Evolutionary conservation across 2,888 invertebrate species (phyloP).

Genomic region (Meloe dianella): DNA sequence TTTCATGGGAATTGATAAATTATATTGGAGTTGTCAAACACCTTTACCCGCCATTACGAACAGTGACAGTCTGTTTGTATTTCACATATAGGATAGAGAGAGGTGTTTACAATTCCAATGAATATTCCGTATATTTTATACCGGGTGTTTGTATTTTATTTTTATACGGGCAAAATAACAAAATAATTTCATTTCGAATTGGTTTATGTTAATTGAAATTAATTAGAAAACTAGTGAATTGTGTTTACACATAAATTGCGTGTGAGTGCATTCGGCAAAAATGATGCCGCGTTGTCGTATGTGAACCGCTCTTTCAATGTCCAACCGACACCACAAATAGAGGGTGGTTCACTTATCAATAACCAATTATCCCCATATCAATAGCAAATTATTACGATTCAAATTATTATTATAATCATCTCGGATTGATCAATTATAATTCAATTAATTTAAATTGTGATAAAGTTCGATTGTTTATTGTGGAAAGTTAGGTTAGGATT

Average conservation of each 20-base stretch:
- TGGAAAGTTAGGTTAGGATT: conserved; percentile 23
- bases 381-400: background rate
- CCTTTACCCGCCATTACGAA: conserved; percentile 31
- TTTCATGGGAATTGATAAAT: background rate
- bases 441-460: background rate
- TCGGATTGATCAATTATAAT: background rate
- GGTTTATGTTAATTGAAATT: background rate
- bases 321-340: conserved; percentile 10
- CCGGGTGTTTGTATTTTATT: conserved; percentile 7
- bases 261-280: background rate
- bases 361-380: background rate
- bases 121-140: conserved; percentile 12
- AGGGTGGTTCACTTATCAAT: conserved; percentile 16
- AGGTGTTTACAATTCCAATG: background rate
- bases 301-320: conserved; percentile 13
- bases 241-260: background rate
- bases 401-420: background rate
- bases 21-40: conserved; percentile 21
- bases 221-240: background rate
- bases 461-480: conserved; percentile 21
- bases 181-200: background rate
- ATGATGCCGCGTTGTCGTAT: conserved; percentile 7
- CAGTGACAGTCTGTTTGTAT: conserved; percentile 7
- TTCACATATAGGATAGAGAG: background rate
- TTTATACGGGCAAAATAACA: background rate